Evolutionary conservation across 2,113 vertebrate species (phyloP).

Genomic region (Ammodytes dubius): DNA sequence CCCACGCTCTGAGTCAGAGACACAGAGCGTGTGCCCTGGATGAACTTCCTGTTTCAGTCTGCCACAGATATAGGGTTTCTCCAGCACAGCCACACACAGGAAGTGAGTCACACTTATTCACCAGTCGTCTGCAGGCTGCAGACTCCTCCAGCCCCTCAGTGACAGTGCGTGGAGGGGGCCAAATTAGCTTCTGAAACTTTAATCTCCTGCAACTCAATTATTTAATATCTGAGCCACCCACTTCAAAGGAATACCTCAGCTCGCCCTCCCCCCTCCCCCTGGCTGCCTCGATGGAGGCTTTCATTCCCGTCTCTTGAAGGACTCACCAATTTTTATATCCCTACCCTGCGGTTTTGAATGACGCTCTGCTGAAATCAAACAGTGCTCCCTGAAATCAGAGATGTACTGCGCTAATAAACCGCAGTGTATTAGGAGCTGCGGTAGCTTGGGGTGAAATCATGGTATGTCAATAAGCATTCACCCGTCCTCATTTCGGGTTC

Average conservation of each 20-base stretch:
- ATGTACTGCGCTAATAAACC: constrained; percentile 60
- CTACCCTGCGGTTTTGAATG: constrained; percentile 67
- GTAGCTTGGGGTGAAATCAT: constrained; percentile 48
- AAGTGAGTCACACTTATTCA: constrained; percentile 81
- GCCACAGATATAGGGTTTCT: constrained; percentile 83
- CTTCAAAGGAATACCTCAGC: constrained; percentile 80
- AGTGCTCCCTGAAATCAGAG: constrained; percentile 62
- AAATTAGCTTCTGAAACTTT: constrained; percentile 86
- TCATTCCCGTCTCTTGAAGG: constrained; percentile 75
- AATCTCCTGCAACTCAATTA: constrained; percentile 84
- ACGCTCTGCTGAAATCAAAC: constrained; percentile 67
- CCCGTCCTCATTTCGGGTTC: constrained; percentile 58
- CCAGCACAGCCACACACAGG: constrained; percentile 76
- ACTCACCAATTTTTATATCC: constrained; percentile 70
- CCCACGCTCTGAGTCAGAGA: constrained; percentile 73
- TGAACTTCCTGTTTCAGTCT: constrained; percentile 82
- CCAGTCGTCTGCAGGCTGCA: constrained; percentile 73
- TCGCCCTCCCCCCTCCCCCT: constrained; percentile 60
- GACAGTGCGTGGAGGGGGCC: constrained; percentile 70
- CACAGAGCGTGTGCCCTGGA: constrained; percentile 70
- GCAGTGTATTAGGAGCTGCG: constrained; percentile 47
- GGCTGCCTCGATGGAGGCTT: constrained; percentile 71
- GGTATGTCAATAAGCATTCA: constrained; percentile 37
- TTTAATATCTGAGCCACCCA: constrained; percentile 83
- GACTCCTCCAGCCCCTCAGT: constrained; percentile 70